Conservation (phyloP, 1,140 invertebrate genomes). For the Papilio machaon region DNA sequence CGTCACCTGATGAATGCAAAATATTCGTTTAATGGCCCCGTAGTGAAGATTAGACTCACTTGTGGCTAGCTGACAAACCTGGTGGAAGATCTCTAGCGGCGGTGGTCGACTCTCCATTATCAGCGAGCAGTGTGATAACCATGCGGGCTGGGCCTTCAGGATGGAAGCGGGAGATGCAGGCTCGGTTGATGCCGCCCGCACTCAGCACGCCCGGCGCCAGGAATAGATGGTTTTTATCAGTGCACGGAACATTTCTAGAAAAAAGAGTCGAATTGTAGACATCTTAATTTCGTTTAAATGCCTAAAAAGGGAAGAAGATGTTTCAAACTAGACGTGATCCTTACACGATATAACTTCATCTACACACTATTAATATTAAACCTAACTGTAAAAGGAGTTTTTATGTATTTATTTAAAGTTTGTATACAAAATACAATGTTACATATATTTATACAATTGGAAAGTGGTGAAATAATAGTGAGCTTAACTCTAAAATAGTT, state of each 20-base stretch:
- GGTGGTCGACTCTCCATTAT: constrained; percentile 47
- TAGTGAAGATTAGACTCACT: too few relatives aligned
- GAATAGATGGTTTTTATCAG: constrained; percentile 68
- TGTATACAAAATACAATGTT: too few relatives aligned
- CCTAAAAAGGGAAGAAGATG: too few relatives aligned
- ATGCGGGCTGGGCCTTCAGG: constrained; percentile 59
- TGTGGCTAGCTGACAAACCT: constrained; percentile 47
- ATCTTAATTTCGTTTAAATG: background rate
- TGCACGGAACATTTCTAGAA: constrained; percentile 56
- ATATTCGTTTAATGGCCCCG: background rate
- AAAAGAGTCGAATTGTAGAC: background rate
- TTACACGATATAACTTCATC: too few relatives aligned
- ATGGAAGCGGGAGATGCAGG: constrained; percentile 68
- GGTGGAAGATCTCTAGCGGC: constrained; percentile 57
- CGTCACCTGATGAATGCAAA: constrained; percentile 64
- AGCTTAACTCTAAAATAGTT: background rate
- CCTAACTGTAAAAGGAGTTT: too few relatives aligned
- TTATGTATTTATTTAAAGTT: too few relatives aligned
- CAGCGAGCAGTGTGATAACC: constrained; percentile 51
- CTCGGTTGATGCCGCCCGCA: constrained; percentile 59
- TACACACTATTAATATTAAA: too few relatives aligned
- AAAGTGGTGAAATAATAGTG: too few relatives aligned
- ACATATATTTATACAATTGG: too few relatives aligned
- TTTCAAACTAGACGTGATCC: too few relatives aligned
- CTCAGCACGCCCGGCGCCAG: constrained; percentile 67